Percentiles rank a stretch among this genome's conserved stretches.
Conservation (phyloP, 2,797 vertebrate species). For the Phrynocephalus forsythii region DNA sequence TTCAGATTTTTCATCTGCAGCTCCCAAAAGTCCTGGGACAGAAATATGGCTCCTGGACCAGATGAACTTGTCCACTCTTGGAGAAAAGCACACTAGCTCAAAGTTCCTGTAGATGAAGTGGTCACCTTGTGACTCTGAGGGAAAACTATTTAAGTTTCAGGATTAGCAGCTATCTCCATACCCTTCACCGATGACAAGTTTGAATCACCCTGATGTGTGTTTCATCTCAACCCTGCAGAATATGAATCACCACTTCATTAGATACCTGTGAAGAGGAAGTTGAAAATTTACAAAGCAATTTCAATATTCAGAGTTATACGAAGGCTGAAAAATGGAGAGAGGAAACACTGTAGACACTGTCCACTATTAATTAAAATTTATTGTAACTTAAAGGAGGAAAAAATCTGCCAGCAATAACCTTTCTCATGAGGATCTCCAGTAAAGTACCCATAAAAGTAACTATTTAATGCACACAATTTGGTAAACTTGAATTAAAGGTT, state of each 20-base stretch:
- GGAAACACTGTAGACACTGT: slow-evolving; percentile 25
- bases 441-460: background rate
- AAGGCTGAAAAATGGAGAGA: slow-evolving; percentile 40
- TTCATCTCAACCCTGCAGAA: slow-evolving; percentile 32
- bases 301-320: slow-evolving; percentile 52
- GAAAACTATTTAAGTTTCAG: background rate
- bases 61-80: background rate
- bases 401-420: slow-evolving; percentile 38
- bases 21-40: background rate
- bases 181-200: slow-evolving; percentile 26
- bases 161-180: slow-evolving; percentile 5
- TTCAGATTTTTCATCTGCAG: background rate
- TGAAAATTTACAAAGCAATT: slow-evolving; percentile 49
- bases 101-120: background rate
- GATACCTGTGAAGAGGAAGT: slow-evolving; percentile 30
- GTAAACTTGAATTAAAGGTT: slow-evolving; percentile 40
- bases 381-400: slow-evolving; percentile 33
- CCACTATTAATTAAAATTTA: slow-evolving; percentile 57
- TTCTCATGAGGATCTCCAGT: slow-evolving; percentile 12
- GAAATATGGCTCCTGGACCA: background rate
- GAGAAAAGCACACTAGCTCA: background rate
- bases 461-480: slow-evolving; percentile 27
- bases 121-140: background rate
- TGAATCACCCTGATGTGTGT: slow-evolving; percentile 32
- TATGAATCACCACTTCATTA: slow-evolving; percentile 64